Conservation (phyloP, 2,113 vertebrate genomes). For the Mobula birostris region DNA sequence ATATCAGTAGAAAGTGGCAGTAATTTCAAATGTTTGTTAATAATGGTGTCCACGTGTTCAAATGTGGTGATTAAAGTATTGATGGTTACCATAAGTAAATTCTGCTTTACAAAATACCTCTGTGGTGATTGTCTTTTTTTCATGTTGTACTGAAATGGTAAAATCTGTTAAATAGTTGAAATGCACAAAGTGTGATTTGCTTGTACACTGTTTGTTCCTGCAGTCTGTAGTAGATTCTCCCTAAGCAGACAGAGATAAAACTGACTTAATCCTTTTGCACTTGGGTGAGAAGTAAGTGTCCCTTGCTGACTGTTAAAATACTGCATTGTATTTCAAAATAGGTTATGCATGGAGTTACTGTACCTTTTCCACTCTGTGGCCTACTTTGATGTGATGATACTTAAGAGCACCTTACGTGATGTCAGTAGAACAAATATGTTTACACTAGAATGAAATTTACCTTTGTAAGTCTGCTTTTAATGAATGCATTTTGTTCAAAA, state of each 20-base stretch:
- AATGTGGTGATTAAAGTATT: conserved; percentile 28
- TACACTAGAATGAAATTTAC: conserved; percentile 3
- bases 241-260: conserved; percentile 3
- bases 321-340: conserved; percentile 22
- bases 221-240: conserved; percentile 3
- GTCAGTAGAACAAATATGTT: conserved; percentile 23
- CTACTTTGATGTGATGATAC: conserved; percentile 16
- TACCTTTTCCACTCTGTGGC: not conserved
- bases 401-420: not conserved
- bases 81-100: conserved; percentile 9
- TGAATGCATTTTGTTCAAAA: conserved; percentile 8
- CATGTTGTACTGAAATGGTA: conserved; percentile 26
- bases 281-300: conserved; percentile 17
- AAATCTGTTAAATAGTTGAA: conserved; percentile 17
- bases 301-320: conserved; percentile 2
- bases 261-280: not conserved
- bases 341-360: conserved; percentile 12
- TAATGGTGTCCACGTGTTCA: conserved; percentile 6
- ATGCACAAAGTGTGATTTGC: conserved; percentile 15
- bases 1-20: conserved; percentile 13
- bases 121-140: conserved; percentile 15
- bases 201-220: not conserved
- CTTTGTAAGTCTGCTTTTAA: not conserved
- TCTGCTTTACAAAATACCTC: conserved; percentile 6
- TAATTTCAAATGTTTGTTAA: not conserved